Percentiles rank a stretch among this genome's conserved stretches.
These are phyloP conservation scores for Eidolon helvum DNA, from an alignment of 2,113 vertebrate genomes.

Conservation along the genomic window DNA sequence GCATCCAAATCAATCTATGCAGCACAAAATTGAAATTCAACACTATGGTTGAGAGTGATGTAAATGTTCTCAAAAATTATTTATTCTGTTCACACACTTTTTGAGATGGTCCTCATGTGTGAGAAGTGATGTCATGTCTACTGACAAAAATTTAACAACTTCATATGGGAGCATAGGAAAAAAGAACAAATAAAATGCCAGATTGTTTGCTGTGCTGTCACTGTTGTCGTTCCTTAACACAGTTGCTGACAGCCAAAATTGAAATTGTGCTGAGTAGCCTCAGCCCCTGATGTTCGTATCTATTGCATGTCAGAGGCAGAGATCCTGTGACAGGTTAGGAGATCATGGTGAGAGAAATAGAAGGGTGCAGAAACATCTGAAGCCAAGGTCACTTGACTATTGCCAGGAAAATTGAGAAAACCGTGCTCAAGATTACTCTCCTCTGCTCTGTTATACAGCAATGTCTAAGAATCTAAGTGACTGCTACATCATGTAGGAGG, in stretches of 20 bases:
- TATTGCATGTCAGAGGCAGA: constrained; percentile 1
- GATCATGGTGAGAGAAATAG: fast-evolving
- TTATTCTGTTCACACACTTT: neutral
- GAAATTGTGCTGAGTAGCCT: constrained; percentile 55
- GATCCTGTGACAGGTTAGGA: constrained; percentile 37
- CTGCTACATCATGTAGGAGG: neutral
- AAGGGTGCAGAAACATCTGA: constrained; percentile 7
- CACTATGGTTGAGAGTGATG: neutral
- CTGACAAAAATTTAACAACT: constrained; percentile 21
- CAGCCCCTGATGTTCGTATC: constrained; percentile 10
- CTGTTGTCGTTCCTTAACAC: neutral
- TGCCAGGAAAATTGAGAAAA: constrained; percentile 40
- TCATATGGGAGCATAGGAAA: neutral
- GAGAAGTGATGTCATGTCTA: neutral
- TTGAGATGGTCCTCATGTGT: neutral
- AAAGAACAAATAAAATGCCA: constrained; percentile 33
- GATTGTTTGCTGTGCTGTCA: neutral
- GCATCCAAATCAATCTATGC: neutral
- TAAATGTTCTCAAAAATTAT: neutral
- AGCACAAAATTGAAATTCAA: neutral
- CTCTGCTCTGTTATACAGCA: neutral
- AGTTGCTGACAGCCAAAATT: constrained; percentile 60
- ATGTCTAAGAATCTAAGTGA: neutral
- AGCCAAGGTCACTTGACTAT: neutral
- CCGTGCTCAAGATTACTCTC: neutral